Conservation (phyloP, 1,140 invertebrate genomes). For the Macrobrachium rosenbergii region DNA sequence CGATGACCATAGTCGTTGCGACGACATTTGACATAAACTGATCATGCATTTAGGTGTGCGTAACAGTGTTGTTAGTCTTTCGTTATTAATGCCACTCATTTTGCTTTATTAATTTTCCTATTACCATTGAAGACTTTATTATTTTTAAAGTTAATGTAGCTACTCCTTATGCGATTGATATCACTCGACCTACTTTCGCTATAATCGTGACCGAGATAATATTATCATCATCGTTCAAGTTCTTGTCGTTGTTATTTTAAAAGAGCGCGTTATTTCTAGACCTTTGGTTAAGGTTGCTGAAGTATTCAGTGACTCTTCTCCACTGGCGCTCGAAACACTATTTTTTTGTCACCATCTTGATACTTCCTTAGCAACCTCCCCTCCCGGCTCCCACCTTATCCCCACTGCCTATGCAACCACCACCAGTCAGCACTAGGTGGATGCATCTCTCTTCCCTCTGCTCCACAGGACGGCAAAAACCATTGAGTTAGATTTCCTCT, state of each 20-base stretch:
- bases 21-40: too few species aligned
- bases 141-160: background rate
- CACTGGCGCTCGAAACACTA: background rate
- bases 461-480: too few species aligned
- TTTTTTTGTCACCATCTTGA: background rate
- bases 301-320: too few species aligned
- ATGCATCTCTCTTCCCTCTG: background rate
- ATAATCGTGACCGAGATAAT: background rate
- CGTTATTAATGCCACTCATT: background rate
- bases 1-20: too few species aligned
- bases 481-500: too few species aligned
- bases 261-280: too few species aligned
- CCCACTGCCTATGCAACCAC: background rate
- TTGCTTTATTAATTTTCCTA: background rate
- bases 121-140: background rate
- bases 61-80: background rate
- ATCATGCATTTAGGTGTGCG: too few species aligned
- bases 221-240: background rate
- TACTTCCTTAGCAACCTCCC: background rate
- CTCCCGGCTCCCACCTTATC: background rate
- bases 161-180: background rate
- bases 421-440: background rate
- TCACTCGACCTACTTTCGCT: background rate
- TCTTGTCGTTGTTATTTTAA: background rate
- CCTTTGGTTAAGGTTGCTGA: too few species aligned